phyloP scores from a whole-genome alignment of 2,113 vertebrate genomes.

The Campylorhamphus procurvoides region DNA sequence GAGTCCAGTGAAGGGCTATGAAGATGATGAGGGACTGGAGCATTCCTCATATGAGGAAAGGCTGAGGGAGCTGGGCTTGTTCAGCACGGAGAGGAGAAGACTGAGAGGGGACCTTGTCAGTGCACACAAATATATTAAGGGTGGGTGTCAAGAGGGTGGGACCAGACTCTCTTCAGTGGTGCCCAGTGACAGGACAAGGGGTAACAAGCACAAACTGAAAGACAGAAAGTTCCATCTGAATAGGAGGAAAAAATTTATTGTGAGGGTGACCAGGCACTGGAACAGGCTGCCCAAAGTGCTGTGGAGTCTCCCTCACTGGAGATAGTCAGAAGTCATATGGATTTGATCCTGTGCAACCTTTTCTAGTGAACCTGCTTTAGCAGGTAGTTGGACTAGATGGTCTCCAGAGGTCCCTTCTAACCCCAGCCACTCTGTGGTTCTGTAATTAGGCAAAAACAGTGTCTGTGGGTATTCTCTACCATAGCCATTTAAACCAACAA shows the following conservation, averaged over 20 bases:
- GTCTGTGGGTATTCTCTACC: not conserved
- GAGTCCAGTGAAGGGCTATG: not conserved
- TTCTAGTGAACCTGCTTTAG: not conserved
- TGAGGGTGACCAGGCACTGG: not conserved
- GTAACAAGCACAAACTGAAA: not conserved
- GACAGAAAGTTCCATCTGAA: not conserved
- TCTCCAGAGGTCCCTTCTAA: not conserved
- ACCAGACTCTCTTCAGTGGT: not conserved
- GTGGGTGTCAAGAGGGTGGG: not conserved
- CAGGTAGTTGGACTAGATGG: not conserved
- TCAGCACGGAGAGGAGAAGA: not conserved
- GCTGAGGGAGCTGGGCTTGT: not conserved
- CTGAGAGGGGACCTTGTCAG: not conserved
- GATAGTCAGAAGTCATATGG: too few species aligned
- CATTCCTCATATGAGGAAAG: not conserved
- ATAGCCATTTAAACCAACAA: not conserved
- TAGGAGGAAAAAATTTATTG: not conserved
- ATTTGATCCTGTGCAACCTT: not conserved
- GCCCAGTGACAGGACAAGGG: not conserved
- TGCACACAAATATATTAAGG: not conserved
- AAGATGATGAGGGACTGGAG: too few species aligned
- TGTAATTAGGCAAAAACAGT: not conserved
- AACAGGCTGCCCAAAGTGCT: not conserved
- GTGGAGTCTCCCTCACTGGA: not conserved
- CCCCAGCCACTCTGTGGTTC: not conserved